Conservation (phyloP, 2,113 vertebrate species). For the Mustela lutreola region DNA sequence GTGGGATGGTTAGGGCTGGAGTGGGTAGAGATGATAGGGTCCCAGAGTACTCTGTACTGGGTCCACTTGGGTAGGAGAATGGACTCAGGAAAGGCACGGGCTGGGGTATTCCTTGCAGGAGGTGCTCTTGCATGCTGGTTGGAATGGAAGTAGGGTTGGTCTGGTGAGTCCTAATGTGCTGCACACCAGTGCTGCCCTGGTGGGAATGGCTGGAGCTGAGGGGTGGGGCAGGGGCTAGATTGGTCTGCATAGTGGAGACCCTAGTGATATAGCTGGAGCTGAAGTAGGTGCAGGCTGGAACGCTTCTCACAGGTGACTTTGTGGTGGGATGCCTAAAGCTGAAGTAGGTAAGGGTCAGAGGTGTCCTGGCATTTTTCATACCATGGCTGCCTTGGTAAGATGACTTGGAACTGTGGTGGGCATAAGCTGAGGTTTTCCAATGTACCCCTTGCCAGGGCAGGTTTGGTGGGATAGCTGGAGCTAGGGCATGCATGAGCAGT, state of each 20-base stretch:
- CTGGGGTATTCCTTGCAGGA: not conserved
- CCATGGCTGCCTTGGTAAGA: not conserved
- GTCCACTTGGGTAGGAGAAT: not conserved
- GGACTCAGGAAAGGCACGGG: not conserved
- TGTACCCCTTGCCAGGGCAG: not conserved
- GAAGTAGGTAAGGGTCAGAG: not conserved
- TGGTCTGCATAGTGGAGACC: not conserved
- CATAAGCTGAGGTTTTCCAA: not conserved
- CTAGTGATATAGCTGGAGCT: not conserved
- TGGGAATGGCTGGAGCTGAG: not conserved
- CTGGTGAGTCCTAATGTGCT: not conserved
- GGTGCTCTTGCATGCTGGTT: not conserved
- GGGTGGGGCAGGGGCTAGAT: not conserved
- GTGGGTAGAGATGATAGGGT: not conserved
- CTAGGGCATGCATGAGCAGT: not conserved
- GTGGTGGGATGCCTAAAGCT: not conserved
- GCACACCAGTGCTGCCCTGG: not conserved
- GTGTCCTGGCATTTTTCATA: not conserved
- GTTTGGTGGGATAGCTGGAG: not conserved
- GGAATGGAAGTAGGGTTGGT: not conserved
- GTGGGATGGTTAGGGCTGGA: not conserved
- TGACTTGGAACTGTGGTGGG: not conserved
- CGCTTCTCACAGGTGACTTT: not conserved
- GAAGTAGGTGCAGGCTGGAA: not conserved
- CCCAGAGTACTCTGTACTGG: not conserved